Evolutionary conservation across 2,888 invertebrate species (phyloP).

Genomic region (Lymantria monacha): DNA sequence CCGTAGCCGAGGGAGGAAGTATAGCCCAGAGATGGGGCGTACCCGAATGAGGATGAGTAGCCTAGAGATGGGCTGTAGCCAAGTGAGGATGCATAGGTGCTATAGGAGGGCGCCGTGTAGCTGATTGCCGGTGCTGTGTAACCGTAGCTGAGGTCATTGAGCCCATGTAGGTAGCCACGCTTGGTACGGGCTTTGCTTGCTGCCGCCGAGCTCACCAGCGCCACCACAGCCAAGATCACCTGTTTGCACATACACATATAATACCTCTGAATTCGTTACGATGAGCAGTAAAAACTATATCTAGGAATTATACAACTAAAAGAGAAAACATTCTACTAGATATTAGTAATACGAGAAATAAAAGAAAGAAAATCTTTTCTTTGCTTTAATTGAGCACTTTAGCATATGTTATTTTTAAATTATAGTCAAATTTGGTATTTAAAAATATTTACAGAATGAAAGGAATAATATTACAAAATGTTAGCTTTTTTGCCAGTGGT

Average conservation of each 20-base stretch:
- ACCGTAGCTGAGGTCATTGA: neutral
- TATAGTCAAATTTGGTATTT: too few species aligned
- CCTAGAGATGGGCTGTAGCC: constrained; percentile 12
- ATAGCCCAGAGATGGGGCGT: neutral
- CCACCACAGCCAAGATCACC: constrained; percentile 3
- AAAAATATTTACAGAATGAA: too few species aligned
- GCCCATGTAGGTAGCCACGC: constrained; percentile 5
- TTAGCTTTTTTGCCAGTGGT: too few species aligned
- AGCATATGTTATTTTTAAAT: too few species aligned
- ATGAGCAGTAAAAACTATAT: too few species aligned
- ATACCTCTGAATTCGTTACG: too few species aligned
- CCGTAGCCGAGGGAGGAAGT: neutral
- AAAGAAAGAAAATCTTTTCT: too few species aligned
- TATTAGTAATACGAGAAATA: too few species aligned
- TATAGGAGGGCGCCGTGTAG: constrained; percentile 8
- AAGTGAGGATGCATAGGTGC: constrained; percentile 3
- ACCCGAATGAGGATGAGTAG: neutral
- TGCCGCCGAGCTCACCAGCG: constrained; percentile 2
- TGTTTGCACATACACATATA: neutral
- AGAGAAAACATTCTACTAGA: too few species aligned
- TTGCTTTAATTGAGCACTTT: too few species aligned
- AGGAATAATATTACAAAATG: too few species aligned
- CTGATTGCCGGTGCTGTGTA: constrained; percentile 4
- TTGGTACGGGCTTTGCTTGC: constrained; percentile 1
- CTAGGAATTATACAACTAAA: too few species aligned